Base-by-base conservation (phyloP, 1,140 invertebrate species). In the Vollenhovia emeryi region DNA sequence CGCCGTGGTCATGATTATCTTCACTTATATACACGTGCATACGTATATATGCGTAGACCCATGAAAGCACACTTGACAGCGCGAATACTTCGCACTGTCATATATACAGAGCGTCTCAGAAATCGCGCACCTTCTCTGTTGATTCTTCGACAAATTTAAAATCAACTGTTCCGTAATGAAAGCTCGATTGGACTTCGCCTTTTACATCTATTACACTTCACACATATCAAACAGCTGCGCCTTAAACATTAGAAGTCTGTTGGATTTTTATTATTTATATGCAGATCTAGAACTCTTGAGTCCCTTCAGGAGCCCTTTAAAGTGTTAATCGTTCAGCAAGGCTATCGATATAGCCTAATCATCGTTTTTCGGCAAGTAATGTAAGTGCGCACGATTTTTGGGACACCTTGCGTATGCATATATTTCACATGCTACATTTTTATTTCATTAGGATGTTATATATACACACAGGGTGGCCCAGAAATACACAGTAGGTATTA, bases 1-100 rank as follows among this genome's bases (percentile, higher is more conserved):
- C 89, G 78, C 86, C 85, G 74, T 89, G 86, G 73, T 90, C 86
- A 90, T 89, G 88, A 90, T 82, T 78, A 89, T 90, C 78, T 87
- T 90, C 74, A 86, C 85, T 89, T 88, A 89, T 90, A 87, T 90
- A 90, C 85, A 90, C 75, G 78, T 89, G 84, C 82, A 89, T 89
- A 84, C 76, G 78, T 55, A 71, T 74, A 87, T 82, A 90, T 80
- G 88, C 76, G 59, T 89, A 89, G 76, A 87, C 52, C 9, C 74
- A 89, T 84, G 55, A 89, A 45, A 66, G 68, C 21, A 33, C 64
- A 68, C 21, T 55, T 52, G 33, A 78, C 48, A 68, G 21, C 11
- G 57, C 55, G 21, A 24, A 24, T 27, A 21, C 36, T 40, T 52
- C n/a, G 6, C 21, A 40, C 15, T 15, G 2, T 30, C 33, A n/a